Evolutionary conservation across 2,888 invertebrate species (phyloP), one percentile per base, ranked within the genome.

Genomic region (Phalangium opilio): DNA sequence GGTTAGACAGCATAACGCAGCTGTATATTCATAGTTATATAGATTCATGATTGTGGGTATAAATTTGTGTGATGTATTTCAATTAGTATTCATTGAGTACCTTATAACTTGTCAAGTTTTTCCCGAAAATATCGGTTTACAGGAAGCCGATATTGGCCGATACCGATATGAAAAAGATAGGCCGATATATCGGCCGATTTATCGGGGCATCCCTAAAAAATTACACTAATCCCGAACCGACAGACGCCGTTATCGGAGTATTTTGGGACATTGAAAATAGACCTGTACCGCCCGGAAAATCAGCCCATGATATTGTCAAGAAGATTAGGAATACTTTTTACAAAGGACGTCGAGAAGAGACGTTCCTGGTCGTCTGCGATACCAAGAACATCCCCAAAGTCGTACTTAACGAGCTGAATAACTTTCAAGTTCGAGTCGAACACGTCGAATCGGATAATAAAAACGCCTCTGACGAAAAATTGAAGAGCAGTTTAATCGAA

Each of bases 241-340:
- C 27, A 27, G 27, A 27, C 8, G 27, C 5, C 8, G 27, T 36
- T 17, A 77, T 87, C 60, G 85, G 85, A 43, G 83, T 87, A 56
- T 87, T 85, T 67, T 89, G 89, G 89, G 89, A 89, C 64, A 87
- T 89, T 61, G 86, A 89, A 70, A 89, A 87, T 66, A 85, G 85
- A 65, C 78, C 79, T 76, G 81, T 87, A 40, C 86, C 86, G 3
- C 77, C 77, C 62, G 78, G 78, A 43, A 79, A 80, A 64, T 84
- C 83, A 49, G 84, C 86, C 7, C 72, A 81, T 59, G 77, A 78
- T 57, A 76, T 85, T 45, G 84, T 83, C 19, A 65, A 68, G 55
- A 60, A 76, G 45, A 79, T 89, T 54, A 71, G 89, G 59, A 35
- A 48, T 36, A 41, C 17, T 32, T 46, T 52, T 45, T 41, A 48